Base-by-base conservation (phyloP, 2,113 vertebrate genomes). In the Malurus alboscapulatus region DNA sequence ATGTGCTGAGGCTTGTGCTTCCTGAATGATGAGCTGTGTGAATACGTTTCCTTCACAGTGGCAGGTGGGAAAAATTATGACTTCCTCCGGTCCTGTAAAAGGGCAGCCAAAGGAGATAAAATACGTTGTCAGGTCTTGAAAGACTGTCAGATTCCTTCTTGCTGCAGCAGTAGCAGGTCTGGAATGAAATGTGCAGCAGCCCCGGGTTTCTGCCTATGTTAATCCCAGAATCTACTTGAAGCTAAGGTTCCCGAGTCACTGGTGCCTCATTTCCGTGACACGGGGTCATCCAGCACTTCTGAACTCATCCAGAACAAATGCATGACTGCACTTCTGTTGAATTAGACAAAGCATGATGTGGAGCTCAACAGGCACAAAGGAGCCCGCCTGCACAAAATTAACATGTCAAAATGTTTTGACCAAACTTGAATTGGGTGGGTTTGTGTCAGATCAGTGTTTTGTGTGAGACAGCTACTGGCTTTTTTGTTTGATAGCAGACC, bases 201-300 rank as follows among this genome's bases (percentile, higher is more conserved):
- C 9, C 18, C 30, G 12, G 14, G 5, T 59, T 66, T 77, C 59
- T 47, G 6, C 13, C 32, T 4, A 3, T 58, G 6, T 67, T 63
- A 77, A 38, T 34, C 77, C n/a, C 44, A 75, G 44, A 91, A 44
- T 4, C 8, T 25, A 1, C 22, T 21, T 48, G 44, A 59, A 75
- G 17, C 4, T 67, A 16, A 82, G 36, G 13, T 53, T 25, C 6
- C 4, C 14, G 14, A 32, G 13, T 10, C 1, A 0, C 45, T 24
- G 34, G 6, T 38, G 24, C 12, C 32, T 87, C 19, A 47, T 38
- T 27, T 53, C 38, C 0, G 0, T 0, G 0, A 2, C 15, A 16
- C 18, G n/a, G 26, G 25, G 19, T 76, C 42, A 34, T 15, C 9
- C 26, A 79, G 17, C 24, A 5, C 12, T 73, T 42, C 55, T 58